Evolutionary conservation across 2,797 vertebrate species (phyloP).

Genomic region (Melanotaenia boesemani): DNA sequence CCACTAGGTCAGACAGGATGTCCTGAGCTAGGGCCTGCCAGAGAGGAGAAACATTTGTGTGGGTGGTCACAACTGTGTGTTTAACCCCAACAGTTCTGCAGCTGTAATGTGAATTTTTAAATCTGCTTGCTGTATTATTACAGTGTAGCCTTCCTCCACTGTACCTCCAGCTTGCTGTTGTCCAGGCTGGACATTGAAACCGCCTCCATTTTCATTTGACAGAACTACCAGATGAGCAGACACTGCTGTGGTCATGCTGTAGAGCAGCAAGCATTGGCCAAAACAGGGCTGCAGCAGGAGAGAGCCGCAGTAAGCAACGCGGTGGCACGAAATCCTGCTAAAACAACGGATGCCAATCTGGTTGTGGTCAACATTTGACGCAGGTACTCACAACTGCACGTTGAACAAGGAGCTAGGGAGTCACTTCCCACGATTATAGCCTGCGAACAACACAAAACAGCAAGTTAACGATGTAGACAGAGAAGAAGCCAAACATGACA

Average conservation of each 20-base stretch:
- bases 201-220: constrained; percentile 99
- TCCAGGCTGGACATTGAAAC: constrained; percentile 98
- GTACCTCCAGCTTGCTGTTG: constrained; percentile 97
- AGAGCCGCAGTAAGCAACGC: constrained; percentile 36
- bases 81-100: constrained; percentile 2
- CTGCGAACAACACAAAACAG: constrained; percentile 31
- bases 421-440: constrained; percentile 60
- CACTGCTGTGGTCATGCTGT: constrained; percentile 86
- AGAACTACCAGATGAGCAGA: constrained; percentile 85
- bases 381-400: constrained; percentile 69
- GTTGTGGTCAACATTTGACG: constrained; percentile 31
- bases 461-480: not conserved
- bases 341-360: not conserved
- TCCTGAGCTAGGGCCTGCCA: constrained; percentile 95
- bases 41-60: not conserved
- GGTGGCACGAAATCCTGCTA: not conserved
- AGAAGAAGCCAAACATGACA: not conserved
- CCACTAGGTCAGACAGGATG: constrained; percentile 96
- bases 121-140: not conserved
- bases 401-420: constrained; percentile 30
- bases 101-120: not conserved
- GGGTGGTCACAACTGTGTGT: not conserved
- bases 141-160: not conserved
- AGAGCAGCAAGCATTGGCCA: constrained; percentile 77
- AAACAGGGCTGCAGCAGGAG: constrained; percentile 61